Base-by-base conservation (phyloP, 1,140 invertebrate species). In the Neodiprion pinetum region DNA sequence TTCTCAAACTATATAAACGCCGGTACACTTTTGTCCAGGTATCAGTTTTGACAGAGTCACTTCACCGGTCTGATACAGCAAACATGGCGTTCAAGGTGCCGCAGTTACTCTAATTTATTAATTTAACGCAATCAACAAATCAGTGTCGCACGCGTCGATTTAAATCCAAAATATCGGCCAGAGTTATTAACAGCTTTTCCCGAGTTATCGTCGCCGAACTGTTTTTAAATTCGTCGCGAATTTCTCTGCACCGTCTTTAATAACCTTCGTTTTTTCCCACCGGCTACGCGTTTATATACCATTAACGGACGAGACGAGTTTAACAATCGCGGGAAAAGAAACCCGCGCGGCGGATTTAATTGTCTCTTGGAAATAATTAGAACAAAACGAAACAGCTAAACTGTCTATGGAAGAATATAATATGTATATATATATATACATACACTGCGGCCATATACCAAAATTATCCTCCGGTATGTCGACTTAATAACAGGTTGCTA, bases 311-410 rank as follows among this genome's bases (percentile, higher is more conserved):
- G 53, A 8, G 53, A 8, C 53, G 9, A 12, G 9, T 40, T 40
- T 5, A 40, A 40, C 5, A 40, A 40, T 40, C 28, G 28, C 28
- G 53, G n/a, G 9, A 14, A 17, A 61, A 61, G 11, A 61, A 8
- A 61, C 53, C 53, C n/a, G 11, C 9, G 5, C 5, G 28, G 53
- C 8, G 53, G 53, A 61, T 12, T 17, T 61, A 14, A 8, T 14
- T 61, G 53, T 61, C 53, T 61, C 53, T 61, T 17, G 53, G n/a
- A 61, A 61, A 61, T 61, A 61, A 61, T 61, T 61, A 61, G 53
- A 61, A 61, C 9, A 17, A 61, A 61, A 61, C 53, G 53, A 61
- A 61, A 61, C 53, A 8, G 9, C 53, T 61, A 4, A 40, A 9
- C 53, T 17, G 9, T 9, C n/a, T 61, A 4, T 12, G n/a, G 53